Conservation (phyloP, 2,113 vertebrate species). For the Pterocles burchelli region DNA sequence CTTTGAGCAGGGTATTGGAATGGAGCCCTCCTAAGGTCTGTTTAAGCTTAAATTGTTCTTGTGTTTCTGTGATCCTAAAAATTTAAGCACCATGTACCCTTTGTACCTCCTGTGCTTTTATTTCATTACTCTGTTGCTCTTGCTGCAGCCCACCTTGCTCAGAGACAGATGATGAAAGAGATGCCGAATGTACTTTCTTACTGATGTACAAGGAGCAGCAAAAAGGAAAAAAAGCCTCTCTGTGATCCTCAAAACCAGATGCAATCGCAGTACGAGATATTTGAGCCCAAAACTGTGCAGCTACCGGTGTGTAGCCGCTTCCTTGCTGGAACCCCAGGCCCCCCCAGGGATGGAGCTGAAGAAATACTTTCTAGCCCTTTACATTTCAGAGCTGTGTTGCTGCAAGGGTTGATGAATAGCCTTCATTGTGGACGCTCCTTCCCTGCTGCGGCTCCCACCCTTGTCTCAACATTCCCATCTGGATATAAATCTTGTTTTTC, state of each 20-base stretch:
- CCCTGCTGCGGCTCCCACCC: slow-evolving; percentile 47
- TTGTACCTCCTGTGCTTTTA: not conserved
- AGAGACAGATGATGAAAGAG: slow-evolving; percentile 13
- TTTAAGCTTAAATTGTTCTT: not conserved
- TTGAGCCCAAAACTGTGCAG: not conserved
- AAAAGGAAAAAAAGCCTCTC: not conserved
- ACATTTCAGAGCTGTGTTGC: slow-evolving; percentile 47
- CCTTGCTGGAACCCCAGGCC: slow-evolving; percentile 23
- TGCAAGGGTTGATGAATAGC: slow-evolving; percentile 67
- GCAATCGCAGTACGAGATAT: not conserved
- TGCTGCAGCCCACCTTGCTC: not conserved
- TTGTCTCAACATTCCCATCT: slow-evolving; percentile 65
- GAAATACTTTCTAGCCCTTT: slow-evolving; percentile 59
- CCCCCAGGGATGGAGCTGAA: slow-evolving; percentile 57
- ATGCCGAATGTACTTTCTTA: not conserved
- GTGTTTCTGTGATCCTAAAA: not conserved
- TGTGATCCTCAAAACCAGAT: slow-evolving; percentile 20
- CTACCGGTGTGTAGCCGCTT: slow-evolving; percentile 40
- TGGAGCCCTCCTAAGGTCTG: not conserved
- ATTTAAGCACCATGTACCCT: not conserved
- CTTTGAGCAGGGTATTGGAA: not conserved
- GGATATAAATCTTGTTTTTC: slow-evolving; percentile 72
- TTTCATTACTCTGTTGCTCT: not conserved
- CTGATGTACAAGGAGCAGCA: not conserved
- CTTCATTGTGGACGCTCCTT: slow-evolving; percentile 66